phyloP scores from a whole-genome alignment of 2,888 invertebrate species.

The Hydriomena furcata region DNA sequence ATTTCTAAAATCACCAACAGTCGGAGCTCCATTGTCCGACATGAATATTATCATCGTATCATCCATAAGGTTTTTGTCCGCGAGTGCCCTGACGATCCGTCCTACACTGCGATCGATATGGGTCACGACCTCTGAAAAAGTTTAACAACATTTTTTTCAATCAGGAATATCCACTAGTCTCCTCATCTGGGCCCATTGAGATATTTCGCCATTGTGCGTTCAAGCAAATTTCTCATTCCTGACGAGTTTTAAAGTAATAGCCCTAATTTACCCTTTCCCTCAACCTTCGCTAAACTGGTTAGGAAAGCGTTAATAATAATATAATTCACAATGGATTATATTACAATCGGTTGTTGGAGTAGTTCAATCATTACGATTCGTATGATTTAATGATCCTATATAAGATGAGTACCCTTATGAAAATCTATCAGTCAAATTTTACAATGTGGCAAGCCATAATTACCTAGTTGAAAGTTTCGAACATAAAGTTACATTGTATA shows the following conservation, averaged over 20 bases:
- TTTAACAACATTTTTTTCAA: conserved; percentile 12
- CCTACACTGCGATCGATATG: conserved; percentile 93
- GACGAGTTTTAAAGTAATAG: conserved; percentile 19
- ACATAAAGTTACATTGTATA: conserved; percentile 4
- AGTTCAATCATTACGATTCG: conserved; percentile 21
- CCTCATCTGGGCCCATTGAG: neutral
- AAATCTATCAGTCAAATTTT: too few relatives aligned
- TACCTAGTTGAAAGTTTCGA: neutral
- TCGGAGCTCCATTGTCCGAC: conserved; percentile 95
- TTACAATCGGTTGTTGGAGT: conserved; percentile 9
- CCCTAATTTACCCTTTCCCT: conserved; percentile 27
- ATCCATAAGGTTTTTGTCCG: conserved; percentile 86
- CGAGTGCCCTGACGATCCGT: conserved; percentile 87
- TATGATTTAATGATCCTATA: too few relatives aligned
- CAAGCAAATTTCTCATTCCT: conserved; percentile 16
- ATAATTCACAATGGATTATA: conserved; percentile 14
- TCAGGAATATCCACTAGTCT: conserved; percentile 7
- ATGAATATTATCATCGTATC: conserved; percentile 94
- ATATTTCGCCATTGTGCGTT: conserved; percentile 11
- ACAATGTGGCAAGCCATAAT: conserved; percentile 1
- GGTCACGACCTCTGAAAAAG: conserved; percentile 84
- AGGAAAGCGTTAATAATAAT: conserved; percentile 27
- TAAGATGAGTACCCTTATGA: too few relatives aligned
- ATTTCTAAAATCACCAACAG: conserved; percentile 88
- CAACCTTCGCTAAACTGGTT: conserved; percentile 31